These are phyloP conservation scores for Pollenia griseotomentosa DNA, from an alignment of 2,888 invertebrate genomes.

Conservation along the genomic window DNA sequence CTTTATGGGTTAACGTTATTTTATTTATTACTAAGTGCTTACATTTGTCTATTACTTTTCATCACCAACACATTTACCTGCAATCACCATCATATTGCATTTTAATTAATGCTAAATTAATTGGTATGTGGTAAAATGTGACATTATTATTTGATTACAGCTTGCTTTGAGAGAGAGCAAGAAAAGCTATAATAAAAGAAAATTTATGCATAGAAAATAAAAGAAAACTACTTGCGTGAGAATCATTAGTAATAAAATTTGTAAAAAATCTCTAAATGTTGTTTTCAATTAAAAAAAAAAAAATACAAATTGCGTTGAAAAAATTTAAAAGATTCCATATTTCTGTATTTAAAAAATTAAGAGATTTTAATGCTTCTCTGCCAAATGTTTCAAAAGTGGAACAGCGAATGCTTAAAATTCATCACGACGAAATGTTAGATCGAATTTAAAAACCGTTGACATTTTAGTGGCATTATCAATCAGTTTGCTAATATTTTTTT, in stretches of 20 bases:
- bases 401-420: no score
- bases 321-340: no score
- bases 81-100: constrained; percentile 45
- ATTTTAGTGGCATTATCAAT: no score
- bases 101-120: constrained; percentile 73
- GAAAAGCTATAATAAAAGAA: not conserved
- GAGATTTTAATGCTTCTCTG: no score
- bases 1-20: constrained; percentile 41
- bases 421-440: no score
- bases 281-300: no score
- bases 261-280: not conserved
- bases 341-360: no score
- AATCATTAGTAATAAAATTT: constrained; percentile 5
- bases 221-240: not conserved
- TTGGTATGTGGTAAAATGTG: constrained; percentile 63
- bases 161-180: constrained; percentile 32
- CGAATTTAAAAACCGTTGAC: no score
- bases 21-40: constrained; percentile 20
- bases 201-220: constrained; percentile 43
- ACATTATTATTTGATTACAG: constrained; percentile 57
- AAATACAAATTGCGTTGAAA: no score
- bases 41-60: constrained; percentile 60
- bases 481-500: no score
- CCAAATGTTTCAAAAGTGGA: not conserved
- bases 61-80: constrained; percentile 9